A percentile compares a stretch with the other conserved stretches of the same genome.
phyloP scores from a whole-genome alignment of 1,140 invertebrate genomes.

The Eumeta japonica region DNA sequence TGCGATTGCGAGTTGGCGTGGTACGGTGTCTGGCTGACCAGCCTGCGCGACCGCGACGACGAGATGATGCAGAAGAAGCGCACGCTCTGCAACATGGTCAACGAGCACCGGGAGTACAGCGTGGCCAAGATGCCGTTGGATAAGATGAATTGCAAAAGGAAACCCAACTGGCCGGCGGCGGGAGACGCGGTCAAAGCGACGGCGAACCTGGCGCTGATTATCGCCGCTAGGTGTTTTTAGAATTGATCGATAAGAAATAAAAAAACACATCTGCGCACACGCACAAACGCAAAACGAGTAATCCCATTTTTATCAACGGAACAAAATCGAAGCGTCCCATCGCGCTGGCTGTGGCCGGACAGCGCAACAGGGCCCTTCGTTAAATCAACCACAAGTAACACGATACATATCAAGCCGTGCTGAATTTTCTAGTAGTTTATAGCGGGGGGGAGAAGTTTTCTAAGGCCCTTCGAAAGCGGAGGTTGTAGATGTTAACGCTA shows the following conservation, averaged over 20 bases:
- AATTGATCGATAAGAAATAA: too few species aligned
- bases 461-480: conserved; percentile 5
- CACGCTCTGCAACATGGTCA: conserved; percentile 73
- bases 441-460: background rate
- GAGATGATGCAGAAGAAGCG: conserved; percentile 84
- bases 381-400: conserved; percentile 17
- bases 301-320: conserved; percentile 20
- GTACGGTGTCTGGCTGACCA: conserved; percentile 78
- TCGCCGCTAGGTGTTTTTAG: conserved; percentile 32
- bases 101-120: conserved; percentile 76
- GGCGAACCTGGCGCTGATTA: background rate
- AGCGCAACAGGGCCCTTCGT: conserved; percentile 26
- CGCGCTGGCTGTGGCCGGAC: conserved; percentile 50
- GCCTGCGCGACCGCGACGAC: conserved; percentile 74
- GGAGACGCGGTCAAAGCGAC: background rate
- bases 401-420: conserved; percentile 55
- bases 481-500: conserved; percentile 14
- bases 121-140: conserved; percentile 77
- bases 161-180: conserved; percentile 32
- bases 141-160: conserved; percentile 75
- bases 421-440: conserved; percentile 26
- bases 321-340: conserved; percentile 20
- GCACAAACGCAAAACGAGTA: too few species aligned
- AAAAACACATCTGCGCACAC: conserved; percentile 9
- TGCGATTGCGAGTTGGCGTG: conserved; percentile 86